Percentiles rank a stretch among this genome's conserved stretches.
Conservation (phyloP, 2,888 invertebrate species). For the Tortricodes alternella region DNA sequence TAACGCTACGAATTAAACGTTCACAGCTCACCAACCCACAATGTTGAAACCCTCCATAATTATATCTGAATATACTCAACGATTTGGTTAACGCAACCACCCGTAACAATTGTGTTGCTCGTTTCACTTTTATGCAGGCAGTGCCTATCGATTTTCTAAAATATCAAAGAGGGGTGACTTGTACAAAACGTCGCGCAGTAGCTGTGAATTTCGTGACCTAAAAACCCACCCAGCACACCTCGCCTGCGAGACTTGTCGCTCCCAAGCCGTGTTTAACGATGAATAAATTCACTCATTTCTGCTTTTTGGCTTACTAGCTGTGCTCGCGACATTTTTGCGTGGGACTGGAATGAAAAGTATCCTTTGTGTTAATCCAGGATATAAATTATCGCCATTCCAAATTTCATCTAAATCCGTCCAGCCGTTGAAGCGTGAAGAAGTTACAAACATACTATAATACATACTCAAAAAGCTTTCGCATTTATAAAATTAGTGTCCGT, state of each 20-base stretch:
- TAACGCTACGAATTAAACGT: background rate
- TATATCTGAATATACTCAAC: background rate
- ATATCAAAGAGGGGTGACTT: slow-evolving; percentile 28
- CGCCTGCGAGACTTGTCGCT: slow-evolving; percentile 47
- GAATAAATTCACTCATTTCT: slow-evolving; percentile 47
- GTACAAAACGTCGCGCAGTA: slow-evolving; percentile 39
- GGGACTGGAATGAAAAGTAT: no score
- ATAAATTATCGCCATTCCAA: no score
- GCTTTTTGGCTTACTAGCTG: background rate
- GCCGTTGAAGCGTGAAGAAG: no score
- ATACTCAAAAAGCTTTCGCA: no score
- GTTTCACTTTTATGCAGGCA: slow-evolving; percentile 30
- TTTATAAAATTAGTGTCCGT: no score
- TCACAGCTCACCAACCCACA: background rate
- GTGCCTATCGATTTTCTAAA: slow-evolving; percentile 27
- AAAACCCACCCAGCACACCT: slow-evolving; percentile 57
- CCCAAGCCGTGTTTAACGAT: slow-evolving; percentile 41
- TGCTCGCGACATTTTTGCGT: no score
- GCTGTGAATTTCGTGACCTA: slow-evolving; percentile 61
- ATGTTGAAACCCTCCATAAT: slow-evolving; percentile 8
- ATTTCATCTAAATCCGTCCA: no score
- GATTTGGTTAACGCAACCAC: slow-evolving; percentile 11
- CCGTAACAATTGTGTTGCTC: background rate
- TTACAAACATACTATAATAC: no score
- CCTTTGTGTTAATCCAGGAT: no score